Conservation (phyloP, 2,113 vertebrate species). For the Siniperca chuatsi region DNA sequence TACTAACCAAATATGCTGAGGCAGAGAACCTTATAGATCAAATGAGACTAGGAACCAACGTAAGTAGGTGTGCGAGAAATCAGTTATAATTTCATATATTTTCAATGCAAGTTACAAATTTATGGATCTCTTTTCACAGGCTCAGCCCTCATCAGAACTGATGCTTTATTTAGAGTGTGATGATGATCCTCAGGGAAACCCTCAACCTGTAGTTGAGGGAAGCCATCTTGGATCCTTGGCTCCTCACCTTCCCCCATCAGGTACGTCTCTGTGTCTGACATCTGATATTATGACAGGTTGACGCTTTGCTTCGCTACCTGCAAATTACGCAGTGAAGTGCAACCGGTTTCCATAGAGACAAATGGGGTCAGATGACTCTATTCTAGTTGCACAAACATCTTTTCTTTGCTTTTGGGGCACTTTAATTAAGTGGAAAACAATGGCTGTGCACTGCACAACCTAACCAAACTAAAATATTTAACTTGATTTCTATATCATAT, state of each 20-base stretch:
- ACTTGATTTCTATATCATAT: not conserved
- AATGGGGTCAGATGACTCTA: slow-evolving; percentile 47
- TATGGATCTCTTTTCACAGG: slow-evolving; percentile 52
- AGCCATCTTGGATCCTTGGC: slow-evolving; percentile 45
- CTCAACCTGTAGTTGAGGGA: slow-evolving; percentile 10
- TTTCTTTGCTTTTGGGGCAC: slow-evolving; percentile 24
- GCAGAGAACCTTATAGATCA: slow-evolving; percentile 79
- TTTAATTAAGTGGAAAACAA: slow-evolving; percentile 5
- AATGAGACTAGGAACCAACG: slow-evolving; percentile 75
- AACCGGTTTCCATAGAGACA: slow-evolving; percentile 46
- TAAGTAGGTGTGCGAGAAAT: slow-evolving; percentile 55
- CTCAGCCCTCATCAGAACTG: slow-evolving; percentile 49
- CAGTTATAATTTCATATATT: not conserved
- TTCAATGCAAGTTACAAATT: not conserved
- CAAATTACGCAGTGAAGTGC: slow-evolving; percentile 31
- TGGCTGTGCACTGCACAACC: not conserved
- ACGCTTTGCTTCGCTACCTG: slow-evolving; percentile 30
- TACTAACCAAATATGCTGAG: slow-evolving; percentile 79
- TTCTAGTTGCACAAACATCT: slow-evolving; percentile 39
- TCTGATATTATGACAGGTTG: slow-evolving; percentile 49
- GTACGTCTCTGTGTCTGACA: slow-evolving; percentile 56
- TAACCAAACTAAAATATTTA: not conserved
- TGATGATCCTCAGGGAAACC: slow-evolving; percentile 36
- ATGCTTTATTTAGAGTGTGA: slow-evolving; percentile 42
- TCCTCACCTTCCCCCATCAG: slow-evolving; percentile 38